phyloP scores from a whole-genome alignment of 1,140 invertebrate species.

The Diploscapter pachys region DNA sequence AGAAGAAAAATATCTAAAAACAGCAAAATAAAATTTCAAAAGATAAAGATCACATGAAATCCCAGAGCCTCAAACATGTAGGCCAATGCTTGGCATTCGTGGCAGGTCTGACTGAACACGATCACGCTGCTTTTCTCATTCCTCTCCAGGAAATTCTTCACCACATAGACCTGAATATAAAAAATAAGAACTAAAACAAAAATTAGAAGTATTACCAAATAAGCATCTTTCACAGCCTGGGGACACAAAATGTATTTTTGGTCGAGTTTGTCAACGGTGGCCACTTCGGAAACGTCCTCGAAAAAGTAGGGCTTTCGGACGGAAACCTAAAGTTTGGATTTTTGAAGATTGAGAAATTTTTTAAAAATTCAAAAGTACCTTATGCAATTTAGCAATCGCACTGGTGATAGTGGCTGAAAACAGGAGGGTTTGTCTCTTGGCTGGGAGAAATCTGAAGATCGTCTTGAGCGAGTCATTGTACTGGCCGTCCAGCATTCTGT shows the following conservation, averaged over 20 bases:
- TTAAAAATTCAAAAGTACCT: slow-evolving; percentile 21
- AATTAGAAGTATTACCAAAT: slow-evolving; percentile 65
- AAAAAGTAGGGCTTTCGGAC: slow-evolving; percentile 64
- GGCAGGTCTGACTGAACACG: slow-evolving; percentile 54
- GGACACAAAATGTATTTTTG: slow-evolving; percentile 87
- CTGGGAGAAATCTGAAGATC: slow-evolving; percentile 80
- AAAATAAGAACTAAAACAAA: not conserved
- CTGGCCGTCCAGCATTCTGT: slow-evolving; percentile 51
- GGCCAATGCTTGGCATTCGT: slow-evolving; percentile 55
- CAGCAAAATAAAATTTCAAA: not conserved
- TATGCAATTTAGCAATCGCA: slow-evolving; percentile 39
- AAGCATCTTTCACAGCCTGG: slow-evolving; percentile 84
- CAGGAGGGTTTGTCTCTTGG: slow-evolving; percentile 81
- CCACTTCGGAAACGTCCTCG: slow-evolving; percentile 65
- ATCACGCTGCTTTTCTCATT: slow-evolving; percentile 42
- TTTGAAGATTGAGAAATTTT: too few relatives aligned
- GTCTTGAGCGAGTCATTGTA: slow-evolving; percentile 74
- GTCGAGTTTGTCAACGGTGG: slow-evolving; percentile 80
- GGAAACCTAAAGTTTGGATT: slow-evolving; percentile 35
- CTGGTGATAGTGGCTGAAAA: slow-evolving; percentile 81
- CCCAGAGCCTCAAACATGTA: slow-evolving; percentile 54
- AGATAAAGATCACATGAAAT: slow-evolving; percentile 43
- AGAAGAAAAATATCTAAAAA: slow-evolving; percentile 3
- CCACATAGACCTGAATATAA: slow-evolving; percentile 68
- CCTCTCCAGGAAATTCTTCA: slow-evolving; percentile 70